Evolutionary conservation across 2,797 vertebrate species (phyloP), one percentile per base, ranked within the genome.

Genomic region (Spinus olivaceus): DNA sequence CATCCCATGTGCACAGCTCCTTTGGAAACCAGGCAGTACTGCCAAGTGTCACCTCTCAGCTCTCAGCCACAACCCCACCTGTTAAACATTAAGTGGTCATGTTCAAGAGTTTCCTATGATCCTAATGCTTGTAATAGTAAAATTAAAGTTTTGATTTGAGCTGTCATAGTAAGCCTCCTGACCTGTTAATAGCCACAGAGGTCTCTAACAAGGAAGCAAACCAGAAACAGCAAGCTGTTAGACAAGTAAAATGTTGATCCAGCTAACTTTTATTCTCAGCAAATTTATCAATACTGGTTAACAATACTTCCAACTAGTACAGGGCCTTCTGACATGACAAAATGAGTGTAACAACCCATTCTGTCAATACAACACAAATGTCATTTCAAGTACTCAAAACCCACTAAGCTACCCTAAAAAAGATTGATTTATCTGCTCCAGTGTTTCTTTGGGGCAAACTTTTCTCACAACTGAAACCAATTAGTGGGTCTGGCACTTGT

Each of bases 381-480:
- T 96, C 97, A 96, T 95, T 97, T 96, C 93, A 97, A 97, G 95
- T 95, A 93, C 92, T 96, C 92, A 90, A 97, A 97, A 97, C 81
- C 80, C 92, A 98, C 97, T 97, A 98, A 98, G 97, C 97, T 98
- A 96, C 97, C 98, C 97, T 98, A 96, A 98, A 98, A 98, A 98
- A 98, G 95, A 97, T 96, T 89, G 94, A 97, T 97, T 97, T 96
- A 98, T 99, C 98, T 98, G 98, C 98, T 98, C 97, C 97, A 97
- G 95, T 98, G 97, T 98, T 97, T 99, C 98, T 98, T 98, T 97
- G 97, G 97, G 98, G 98, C 98, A 98, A 98, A 98, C 98, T 98
- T 97, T 98, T 98, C 98, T 98, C 97, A 96, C 97, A 98, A 98
- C 98, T 98, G 98, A 99, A 99, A 98, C 98, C 98, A 99, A 98